Evolutionary conservation across 37 sponge, comb jelly and placozoan genomes (phyloP), one percentile per base, ranked within the genome.

Genomic region (Ephydatia muelleri): DNA sequence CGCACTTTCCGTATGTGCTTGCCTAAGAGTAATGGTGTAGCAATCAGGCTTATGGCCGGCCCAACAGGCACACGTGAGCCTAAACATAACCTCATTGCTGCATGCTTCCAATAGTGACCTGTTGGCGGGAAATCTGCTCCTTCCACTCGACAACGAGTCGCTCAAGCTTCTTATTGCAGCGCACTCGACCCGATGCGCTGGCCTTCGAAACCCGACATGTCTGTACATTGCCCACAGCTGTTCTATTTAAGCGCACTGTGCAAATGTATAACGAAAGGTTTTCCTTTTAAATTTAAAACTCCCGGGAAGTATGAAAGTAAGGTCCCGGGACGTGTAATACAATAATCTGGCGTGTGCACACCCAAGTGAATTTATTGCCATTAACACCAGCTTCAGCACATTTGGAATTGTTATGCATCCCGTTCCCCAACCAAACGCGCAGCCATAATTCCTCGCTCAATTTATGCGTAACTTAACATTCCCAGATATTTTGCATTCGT

Each of bases 1-100:
- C 86, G 75, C 92, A 91, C 21, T 67, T 38, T 28, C 65, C 83
- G 40, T 91, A 91, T 2, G 67, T 72, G 34, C 84, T 88, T 83
- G 75, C 26, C 22, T 25, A 68, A 75, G 70, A 34, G 2, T 35
- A 38, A 29, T 33, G 2, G 26, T 70, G 37, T 38, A 38, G 68
- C n/a, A 69, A 3, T 26, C 21, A 66, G 68, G 80, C 23, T 23
- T 23, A 30, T 6, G 67, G 2, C 2, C 11, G 65, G n/a, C 23
- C 8, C 29, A 9, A 5, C 70, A 69, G n/a, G n/a, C 70, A 11
- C 70, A 3, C 9, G 32, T 5, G 32, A 71, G 32, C 13, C 30
- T 29, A 47, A 26, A 22, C 26, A 6, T 19, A 47, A 78, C 79
- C 79, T 85, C 79, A n/a, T 39, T 25, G 6, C n/a, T 33, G 79